Base-by-base conservation (phyloP, 1,140 invertebrate species). In the Drosophila simulans region DNA sequence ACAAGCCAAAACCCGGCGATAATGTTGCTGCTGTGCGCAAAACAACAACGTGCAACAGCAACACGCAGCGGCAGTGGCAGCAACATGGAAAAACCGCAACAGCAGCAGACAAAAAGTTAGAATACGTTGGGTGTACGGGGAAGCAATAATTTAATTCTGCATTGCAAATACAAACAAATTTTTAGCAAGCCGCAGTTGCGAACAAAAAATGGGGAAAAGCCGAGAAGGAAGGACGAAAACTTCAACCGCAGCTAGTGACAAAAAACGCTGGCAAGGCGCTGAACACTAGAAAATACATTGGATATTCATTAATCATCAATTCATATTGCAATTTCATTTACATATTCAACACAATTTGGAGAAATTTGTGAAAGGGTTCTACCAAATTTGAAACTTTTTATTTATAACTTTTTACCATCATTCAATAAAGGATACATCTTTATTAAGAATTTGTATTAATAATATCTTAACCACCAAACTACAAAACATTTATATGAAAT, bases 101-200 rank as follows among this genome's bases (percentile, higher is more conserved):
- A 60, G 57, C 40, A 57, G 59, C 52, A 58, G 69, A 55, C 58
- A 68, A 56, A 85, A 58, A 63, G 46, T 70, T 48, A 45, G 46
- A 54, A 31, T 12, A 64, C 10, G 42, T 8, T 27, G 45, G 60
- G 25, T 52, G 48, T 58, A 70, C 31, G 79, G 79, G 83, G 83
- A 86, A 88, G 84, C 83, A 86, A 86, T 86, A 86, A 86, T 86
- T 86, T 86, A 86, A 86, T 86, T 86, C 83, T 83, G 83, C 83
- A 83, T 88, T 86, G 83, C 79, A 86, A 86, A 86, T 89, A 84
- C 84, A 86, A 86, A 86, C 83, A 86, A 86, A 86, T 86, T 86
- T 86, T 86, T 73, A 63, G 66, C 77, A 85, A 88, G 79, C 83
- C 84, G 79, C 83, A 86, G 79, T 75, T 70, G 72, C 48, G 34